These are phyloP conservation scores for Ostrea edulis DNA, from an alignment of 1,140 invertebrate species.

Conservation along the genomic window DNA sequence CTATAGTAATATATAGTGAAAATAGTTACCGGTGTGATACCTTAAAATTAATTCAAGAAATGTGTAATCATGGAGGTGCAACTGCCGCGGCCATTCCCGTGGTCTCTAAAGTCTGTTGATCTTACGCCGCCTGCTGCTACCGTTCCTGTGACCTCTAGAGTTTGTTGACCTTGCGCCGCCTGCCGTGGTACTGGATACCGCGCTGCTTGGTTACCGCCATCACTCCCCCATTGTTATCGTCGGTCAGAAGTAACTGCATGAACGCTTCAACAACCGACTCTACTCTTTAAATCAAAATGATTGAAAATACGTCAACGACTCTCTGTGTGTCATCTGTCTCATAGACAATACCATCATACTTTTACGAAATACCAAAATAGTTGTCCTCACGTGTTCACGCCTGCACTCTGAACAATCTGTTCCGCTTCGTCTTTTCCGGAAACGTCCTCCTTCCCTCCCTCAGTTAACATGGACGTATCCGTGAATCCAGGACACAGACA, in stretches of 20 bases:
- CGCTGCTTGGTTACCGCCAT: conserved; percentile 59
- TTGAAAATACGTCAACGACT: background rate
- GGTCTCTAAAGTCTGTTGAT: background rate
- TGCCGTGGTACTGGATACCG: conserved; percentile 56
- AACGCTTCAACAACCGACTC: conserved; percentile 63
- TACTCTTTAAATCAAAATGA: conserved; percentile 47
- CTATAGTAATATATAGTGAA: too few relatives aligned
- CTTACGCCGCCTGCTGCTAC: background rate
- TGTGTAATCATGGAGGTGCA: too few relatives aligned
- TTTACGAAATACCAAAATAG: background rate
- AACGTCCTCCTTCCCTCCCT: background rate
- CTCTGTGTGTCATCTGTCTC: background rate
- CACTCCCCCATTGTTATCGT: conserved; percentile 62
- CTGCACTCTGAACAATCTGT: background rate
- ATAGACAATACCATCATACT: background rate
- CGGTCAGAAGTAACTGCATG: conserved; percentile 60
- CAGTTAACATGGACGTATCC: conserved; percentile 42
- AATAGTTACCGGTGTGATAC: too few relatives aligned
- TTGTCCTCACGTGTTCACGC: background rate
- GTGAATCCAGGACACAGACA: conserved; percentile 62
- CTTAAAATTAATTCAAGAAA: too few relatives aligned
- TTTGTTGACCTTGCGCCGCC: background rate
- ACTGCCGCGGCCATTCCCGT: background rate
- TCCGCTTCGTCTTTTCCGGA: background rate
- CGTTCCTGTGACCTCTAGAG: background rate